Conservation (phyloP, 2,888 invertebrate species). For the Ligdia adustata region DNA sequence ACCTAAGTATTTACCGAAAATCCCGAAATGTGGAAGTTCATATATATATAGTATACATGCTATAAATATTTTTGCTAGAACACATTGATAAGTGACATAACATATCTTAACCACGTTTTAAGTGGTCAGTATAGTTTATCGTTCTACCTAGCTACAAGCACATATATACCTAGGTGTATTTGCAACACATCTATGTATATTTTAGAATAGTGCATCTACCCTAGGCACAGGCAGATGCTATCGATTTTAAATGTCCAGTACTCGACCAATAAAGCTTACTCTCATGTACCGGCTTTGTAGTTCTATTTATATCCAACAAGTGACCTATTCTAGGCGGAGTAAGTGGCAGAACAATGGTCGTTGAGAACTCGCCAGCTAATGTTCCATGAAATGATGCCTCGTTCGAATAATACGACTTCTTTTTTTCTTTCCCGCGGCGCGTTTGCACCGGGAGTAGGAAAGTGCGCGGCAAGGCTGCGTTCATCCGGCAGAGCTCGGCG, state of each 20-base stretch:
- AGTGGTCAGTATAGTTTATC: too few species aligned
- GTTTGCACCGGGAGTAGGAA: slow-evolving; percentile 19
- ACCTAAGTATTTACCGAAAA: too few species aligned
- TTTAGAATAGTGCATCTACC: background rate
- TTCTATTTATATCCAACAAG: slow-evolving; percentile 16
- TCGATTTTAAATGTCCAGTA: slow-evolving; percentile 1
- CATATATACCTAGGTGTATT: too few species aligned
- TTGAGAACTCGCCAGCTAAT: slow-evolving; percentile 26
- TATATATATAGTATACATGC: too few species aligned
- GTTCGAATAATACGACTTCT: slow-evolving; percentile 21
- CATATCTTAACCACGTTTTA: too few species aligned
- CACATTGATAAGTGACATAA: too few species aligned
- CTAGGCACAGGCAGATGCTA: background rate
- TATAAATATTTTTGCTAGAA: too few species aligned
- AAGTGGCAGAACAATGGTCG: slow-evolving; percentile 26
- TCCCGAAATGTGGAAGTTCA: too few species aligned
- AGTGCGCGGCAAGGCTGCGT: slow-evolving; percentile 23
- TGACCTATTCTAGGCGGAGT: slow-evolving; percentile 22
- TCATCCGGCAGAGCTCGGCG: slow-evolving; percentile 51
- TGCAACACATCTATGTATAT: too few species aligned
- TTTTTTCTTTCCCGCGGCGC: slow-evolving; percentile 22
- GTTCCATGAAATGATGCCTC: slow-evolving; percentile 29
- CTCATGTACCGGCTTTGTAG: background rate
- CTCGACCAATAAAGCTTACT: slow-evolving; percentile 9
- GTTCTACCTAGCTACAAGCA: too few species aligned